Conservation (phyloP, 2,113 vertebrate genomes). For the Thermophis baileyi region DNA sequence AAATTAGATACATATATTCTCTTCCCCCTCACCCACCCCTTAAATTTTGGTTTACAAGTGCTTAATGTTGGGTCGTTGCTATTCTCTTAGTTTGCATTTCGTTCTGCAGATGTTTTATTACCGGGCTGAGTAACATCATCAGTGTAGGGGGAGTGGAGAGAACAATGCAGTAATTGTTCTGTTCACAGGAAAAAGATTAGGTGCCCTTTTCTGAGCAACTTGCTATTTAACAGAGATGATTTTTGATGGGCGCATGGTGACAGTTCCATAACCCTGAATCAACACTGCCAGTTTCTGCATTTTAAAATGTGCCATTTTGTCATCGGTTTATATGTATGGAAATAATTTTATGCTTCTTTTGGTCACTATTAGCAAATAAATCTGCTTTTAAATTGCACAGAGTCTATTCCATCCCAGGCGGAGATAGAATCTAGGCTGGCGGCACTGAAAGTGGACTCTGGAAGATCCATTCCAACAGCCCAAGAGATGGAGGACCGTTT, state of each 20-base stretch:
- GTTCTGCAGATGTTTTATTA: background rate
- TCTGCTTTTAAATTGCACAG: slow-evolving; percentile 63
- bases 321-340: background rate
- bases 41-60: background rate
- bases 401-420: slow-evolving; percentile 79
- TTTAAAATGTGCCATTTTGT: background rate
- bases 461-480: slow-evolving; percentile 73
- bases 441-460: slow-evolving; percentile 75
- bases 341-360: background rate
- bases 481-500: slow-evolving; percentile 86
- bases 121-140: background rate
- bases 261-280: background rate
- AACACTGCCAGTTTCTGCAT: background rate
- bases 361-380: background rate
- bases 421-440: slow-evolving; percentile 89
- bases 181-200: background rate
- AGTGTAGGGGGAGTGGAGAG: background rate
- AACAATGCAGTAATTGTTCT: background rate
- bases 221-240: background rate
- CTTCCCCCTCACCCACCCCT: rapidly evolving
- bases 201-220: background rate
- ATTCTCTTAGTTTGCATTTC: background rate
- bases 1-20: background rate
- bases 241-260: background rate
- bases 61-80: background rate